phyloP scores from a whole-genome alignment of 2,797 vertebrate species.

The Zonotrichia albicollis region DNA sequence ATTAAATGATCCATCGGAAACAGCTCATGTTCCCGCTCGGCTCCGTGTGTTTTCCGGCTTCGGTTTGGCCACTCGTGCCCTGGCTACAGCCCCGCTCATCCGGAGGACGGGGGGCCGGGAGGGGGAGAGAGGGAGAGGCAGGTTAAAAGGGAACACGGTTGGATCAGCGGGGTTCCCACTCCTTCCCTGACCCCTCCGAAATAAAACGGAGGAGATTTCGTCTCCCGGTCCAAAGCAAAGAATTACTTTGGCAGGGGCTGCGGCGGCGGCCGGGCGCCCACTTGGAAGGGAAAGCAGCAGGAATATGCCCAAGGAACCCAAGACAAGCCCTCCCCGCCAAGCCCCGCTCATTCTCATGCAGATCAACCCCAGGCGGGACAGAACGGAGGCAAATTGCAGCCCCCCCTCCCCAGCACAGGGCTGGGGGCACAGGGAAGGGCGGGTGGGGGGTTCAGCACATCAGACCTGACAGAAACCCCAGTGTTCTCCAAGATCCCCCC shows the following conservation, averaged over 20 bases:
- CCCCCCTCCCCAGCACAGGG: background rate
- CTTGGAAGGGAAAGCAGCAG: slow-evolving; percentile 38
- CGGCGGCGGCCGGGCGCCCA: slow-evolving; percentile 37
- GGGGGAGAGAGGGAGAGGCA: background rate
- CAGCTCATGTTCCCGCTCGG: background rate
- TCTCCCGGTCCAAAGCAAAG: slow-evolving; percentile 65
- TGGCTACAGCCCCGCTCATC: slow-evolving; percentile 27
- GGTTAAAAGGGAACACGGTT: slow-evolving; percentile 61
- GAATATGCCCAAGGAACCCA: slow-evolving; percentile 42
- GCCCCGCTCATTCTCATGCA: slow-evolving; percentile 5
- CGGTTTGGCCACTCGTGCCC: background rate
- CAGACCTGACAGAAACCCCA: background rate
- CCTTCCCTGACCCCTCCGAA: slow-evolving; percentile 46
- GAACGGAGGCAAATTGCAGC: background rate
- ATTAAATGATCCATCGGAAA: background rate
- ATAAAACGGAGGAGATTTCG: slow-evolving; percentile 9
- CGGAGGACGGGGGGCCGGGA: background rate
- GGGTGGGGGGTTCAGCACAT: background rate
- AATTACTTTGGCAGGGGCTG: slow-evolving; percentile 64
- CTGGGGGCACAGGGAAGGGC: background rate
- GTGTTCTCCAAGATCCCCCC: background rate
- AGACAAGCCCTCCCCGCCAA: slow-evolving; percentile 31
- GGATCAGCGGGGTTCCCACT: slow-evolving; percentile 49
- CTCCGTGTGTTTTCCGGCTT: background rate
- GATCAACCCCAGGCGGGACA: background rate